Evolutionary conservation across 2,113 vertebrate species (phyloP).

Genomic region (Ciconia maguari): DNA sequence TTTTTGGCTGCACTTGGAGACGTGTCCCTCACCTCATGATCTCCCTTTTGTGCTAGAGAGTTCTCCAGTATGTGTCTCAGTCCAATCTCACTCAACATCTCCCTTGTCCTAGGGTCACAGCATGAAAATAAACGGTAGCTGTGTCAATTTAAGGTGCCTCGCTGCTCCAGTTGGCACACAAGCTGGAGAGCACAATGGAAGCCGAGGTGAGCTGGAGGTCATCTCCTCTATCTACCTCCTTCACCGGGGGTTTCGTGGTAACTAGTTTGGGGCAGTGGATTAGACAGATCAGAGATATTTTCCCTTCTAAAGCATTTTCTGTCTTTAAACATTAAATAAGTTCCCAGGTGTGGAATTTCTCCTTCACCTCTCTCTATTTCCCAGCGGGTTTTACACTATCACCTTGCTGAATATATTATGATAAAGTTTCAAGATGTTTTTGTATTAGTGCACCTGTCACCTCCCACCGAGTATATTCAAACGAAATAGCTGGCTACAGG

Average conservation of each 20-base stretch:
- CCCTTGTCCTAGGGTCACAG: not conserved
- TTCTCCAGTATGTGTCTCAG: not conserved
- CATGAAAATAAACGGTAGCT: not conserved
- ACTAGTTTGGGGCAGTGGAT: not conserved
- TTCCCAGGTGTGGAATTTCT: slow-evolving; percentile 5
- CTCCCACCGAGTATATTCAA: not conserved
- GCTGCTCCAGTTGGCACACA: not conserved
- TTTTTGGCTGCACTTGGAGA: not conserved
- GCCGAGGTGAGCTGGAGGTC: not conserved
- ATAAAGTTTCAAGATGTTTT: slow-evolving; percentile 6
- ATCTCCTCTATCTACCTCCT: not conserved
- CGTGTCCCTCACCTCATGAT: not conserved
- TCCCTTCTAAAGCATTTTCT: not conserved
- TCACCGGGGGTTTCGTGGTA: not conserved
- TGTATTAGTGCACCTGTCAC: not conserved
- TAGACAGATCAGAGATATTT: not conserved
- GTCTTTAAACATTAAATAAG: slow-evolving; percentile 9
- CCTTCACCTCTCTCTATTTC: not conserved
- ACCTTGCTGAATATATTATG: not conserved
- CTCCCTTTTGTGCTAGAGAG: not conserved
- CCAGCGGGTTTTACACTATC: slow-evolving; percentile 10
- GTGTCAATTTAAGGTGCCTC: not conserved
- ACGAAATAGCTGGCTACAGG: not conserved
- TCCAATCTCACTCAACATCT: not conserved
- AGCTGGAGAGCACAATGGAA: not conserved